phyloP scores from a whole-genome alignment of 2,113 vertebrate species.

The Sitta europaea region DNA sequence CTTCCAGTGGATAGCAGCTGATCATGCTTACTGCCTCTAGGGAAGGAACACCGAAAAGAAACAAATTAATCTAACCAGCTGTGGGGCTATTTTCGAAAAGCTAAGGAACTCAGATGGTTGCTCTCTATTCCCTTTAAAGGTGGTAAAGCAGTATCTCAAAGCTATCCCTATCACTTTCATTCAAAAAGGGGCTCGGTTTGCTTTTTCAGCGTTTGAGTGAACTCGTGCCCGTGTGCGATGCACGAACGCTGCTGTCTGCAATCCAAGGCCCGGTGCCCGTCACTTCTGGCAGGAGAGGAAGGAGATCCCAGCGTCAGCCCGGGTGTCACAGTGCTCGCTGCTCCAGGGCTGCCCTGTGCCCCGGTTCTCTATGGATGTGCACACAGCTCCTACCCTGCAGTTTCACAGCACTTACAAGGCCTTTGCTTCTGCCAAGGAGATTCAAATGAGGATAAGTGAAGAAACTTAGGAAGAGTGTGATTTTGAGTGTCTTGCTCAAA shows the following conservation, averaged over 20 bases:
- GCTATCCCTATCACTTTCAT: neutral
- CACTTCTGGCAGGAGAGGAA: neutral
- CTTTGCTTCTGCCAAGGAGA: neutral
- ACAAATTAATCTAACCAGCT: constrained; percentile 39
- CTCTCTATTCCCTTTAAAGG: constrained; percentile 41
- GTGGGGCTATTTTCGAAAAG: constrained; percentile 48
- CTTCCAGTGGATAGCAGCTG: constrained; percentile 33
- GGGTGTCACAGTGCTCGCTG: neutral
- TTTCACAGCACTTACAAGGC: neutral
- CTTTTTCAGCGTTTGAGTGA: neutral
- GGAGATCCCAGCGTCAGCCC: neutral
- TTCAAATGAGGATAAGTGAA: neutral
- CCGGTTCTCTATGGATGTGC: neutral
- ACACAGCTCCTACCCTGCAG: neutral
- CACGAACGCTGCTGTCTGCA: neutral
- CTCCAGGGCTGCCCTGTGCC: neutral
- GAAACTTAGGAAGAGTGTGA: neutral
- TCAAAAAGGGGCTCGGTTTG: neutral
- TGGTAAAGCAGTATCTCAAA: neutral
- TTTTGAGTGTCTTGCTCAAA: neutral
- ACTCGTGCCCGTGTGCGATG: neutral
- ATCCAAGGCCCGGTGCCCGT: neutral
- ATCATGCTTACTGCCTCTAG: constrained; percentile 34
- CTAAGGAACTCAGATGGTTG: neutral
- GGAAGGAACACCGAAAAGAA: constrained; percentile 23